Conservation (phyloP, 2,888 invertebrate genomes). For the Monoplex corrugatus region DNA sequence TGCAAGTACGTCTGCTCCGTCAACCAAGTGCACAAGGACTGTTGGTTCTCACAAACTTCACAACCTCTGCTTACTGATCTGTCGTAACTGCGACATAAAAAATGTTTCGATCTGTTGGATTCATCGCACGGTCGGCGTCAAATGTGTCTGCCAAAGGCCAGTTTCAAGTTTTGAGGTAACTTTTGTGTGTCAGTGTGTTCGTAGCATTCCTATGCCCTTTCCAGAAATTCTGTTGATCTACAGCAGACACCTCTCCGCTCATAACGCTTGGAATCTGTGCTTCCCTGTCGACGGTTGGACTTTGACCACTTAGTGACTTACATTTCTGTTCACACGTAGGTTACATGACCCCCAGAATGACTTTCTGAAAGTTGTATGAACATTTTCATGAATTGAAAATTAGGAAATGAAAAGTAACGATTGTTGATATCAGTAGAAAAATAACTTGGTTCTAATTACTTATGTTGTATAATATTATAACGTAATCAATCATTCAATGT, state of each 20-base stretch:
- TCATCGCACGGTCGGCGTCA: slow-evolving; percentile 37
- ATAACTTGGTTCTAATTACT: too few species aligned
- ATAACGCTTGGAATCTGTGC: too few species aligned
- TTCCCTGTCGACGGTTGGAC: neutral
- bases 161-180: slow-evolving; percentile 28
- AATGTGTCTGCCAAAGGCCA: slow-evolving; percentile 7
- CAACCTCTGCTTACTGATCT: neutral
- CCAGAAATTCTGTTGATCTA: too few species aligned
- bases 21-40: slow-evolving; percentile 11
- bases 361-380: neutral
- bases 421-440: too few species aligned
- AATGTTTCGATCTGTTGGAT: slow-evolving; percentile 42
- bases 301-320: neutral
- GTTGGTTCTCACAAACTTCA: neutral
- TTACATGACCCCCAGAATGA: neutral
- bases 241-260: too few species aligned
- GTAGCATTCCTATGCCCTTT: too few species aligned
- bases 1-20: slow-evolving; percentile 6
- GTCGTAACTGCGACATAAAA: neutral
- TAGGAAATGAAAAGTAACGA: too few species aligned
- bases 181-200: neutral
- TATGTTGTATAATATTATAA: too few species aligned
- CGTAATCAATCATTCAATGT: too few species aligned
- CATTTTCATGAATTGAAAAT: neutral
- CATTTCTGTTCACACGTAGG: slow-evolving; percentile 38